A percentile compares a stretch with the other conserved stretches of the same genome.
These are phyloP conservation scores for Meloidogyne exigua DNA, from an alignment of 1,140 invertebrate species.

Conservation along the genomic window DNA sequence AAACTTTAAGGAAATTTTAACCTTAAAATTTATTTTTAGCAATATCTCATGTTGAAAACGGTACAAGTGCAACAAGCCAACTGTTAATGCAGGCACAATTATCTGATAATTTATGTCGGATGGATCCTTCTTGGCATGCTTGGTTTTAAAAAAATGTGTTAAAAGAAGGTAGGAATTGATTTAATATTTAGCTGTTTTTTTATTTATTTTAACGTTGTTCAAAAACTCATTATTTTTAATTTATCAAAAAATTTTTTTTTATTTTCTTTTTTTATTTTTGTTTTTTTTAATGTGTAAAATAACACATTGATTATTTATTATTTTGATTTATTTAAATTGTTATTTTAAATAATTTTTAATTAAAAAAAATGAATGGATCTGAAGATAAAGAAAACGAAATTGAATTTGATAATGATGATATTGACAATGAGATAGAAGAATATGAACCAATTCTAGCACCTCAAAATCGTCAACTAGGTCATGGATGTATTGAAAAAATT, in stretches of 20 bases:
- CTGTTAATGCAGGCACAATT: slow-evolving; percentile 20
- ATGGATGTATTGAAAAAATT: slow-evolving; percentile 47
- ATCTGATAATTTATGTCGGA: slow-evolving; percentile 34
- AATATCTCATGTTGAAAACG: slow-evolving; percentile 31
- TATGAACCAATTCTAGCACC: neutral
- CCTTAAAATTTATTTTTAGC: slow-evolving; percentile 27
- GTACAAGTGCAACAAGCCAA: slow-evolving; percentile 6
- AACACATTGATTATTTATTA: too few species aligned
- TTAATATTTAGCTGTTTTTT: too few species aligned
- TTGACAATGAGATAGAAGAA: neutral
- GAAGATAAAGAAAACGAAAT: neutral
- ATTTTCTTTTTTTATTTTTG: too few species aligned
- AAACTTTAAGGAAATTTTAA: too few species aligned
- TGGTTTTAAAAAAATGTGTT: slow-evolving; percentile 30
- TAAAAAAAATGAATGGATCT: neutral
- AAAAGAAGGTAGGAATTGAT: too few species aligned
- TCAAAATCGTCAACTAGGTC: slow-evolving; percentile 6
- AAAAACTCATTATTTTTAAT: too few species aligned
- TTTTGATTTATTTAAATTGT: too few species aligned
- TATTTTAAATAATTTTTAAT: too few species aligned
- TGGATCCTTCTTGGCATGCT: slow-evolving; percentile 38
- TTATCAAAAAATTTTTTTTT: too few species aligned
- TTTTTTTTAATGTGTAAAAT: too few species aligned
- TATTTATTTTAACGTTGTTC: too few species aligned
- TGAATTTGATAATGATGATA: neutral